These are phyloP conservation scores for Melanotaenia nigrans DNA, from an alignment of 2,797 vertebrate genomes.

Conservation along the genomic window DNA sequence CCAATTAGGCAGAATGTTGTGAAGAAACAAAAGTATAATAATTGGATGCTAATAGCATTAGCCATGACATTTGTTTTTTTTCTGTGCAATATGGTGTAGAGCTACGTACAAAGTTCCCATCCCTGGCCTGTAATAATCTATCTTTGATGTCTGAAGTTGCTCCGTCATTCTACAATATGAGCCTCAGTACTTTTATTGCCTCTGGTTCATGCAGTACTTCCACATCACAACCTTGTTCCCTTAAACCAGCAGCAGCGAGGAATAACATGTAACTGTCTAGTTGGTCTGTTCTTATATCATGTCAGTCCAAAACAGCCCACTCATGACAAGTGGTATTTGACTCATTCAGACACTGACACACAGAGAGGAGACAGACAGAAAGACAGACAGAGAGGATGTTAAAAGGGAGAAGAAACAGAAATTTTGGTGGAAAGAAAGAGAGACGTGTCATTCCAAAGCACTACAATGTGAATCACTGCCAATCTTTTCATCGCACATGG, in stretches of 20 bases:
- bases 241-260: constrained; percentile 44
- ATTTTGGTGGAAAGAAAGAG: constrained; percentile 57
- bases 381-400: constrained; percentile 51
- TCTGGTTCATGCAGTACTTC: constrained; percentile 23
- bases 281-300: constrained; percentile 73
- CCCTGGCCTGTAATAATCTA: neutral
- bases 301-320: constrained; percentile 71
- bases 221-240: constrained; percentile 40
- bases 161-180: constrained; percentile 9
- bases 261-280: constrained; percentile 67
- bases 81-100: neutral
- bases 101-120: neutral
- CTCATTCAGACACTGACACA: constrained; percentile 73
- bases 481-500: constrained; percentile 66
- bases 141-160: neutral
- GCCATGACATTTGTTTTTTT: neutral
- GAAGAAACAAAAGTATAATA: neutral
- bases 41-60: neutral
- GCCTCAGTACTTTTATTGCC: constrained; percentile 29
- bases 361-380: constrained; percentile 39
- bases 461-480: constrained; percentile 67
- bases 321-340: constrained; percentile 80
- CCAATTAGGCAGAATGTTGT: neutral
- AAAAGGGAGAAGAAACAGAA: constrained; percentile 49
- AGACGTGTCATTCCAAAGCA: constrained; percentile 69